Evolutionary conservation across 2,888 invertebrate species (phyloP), one percentile per base, ranked within the genome.

Genomic region (Ferrisia virgata): DNA sequence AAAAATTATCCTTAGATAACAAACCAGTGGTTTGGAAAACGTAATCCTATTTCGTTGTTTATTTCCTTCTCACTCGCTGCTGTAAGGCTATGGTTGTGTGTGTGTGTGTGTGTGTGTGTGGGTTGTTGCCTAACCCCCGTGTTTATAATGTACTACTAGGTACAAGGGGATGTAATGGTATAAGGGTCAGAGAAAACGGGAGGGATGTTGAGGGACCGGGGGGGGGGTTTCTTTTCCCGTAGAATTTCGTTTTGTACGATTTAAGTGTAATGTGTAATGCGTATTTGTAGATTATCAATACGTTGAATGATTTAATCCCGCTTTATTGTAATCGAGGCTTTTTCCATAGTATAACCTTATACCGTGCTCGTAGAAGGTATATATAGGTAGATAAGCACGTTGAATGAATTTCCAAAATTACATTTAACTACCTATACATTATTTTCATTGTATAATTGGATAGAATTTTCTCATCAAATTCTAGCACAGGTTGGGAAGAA

Each of bases 11-110:
- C 72, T 83, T 28, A 28, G 39, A 64, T 72, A 83, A 72, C 83
- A 76, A 83, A 39, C 43, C 83, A 83, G 83, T 83, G 83, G 83
- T 83, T 83, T 83, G 83, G 83, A 83, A 83, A 83, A 83, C 83
- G 83, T 83, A 83, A 83, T 83, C 83, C 83, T 83, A 76, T 83
- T 83, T 83, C 43, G 40, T 2, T 69, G 31, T 82, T 82, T 82
- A 82, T 69, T 82, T 64, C 81, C 81, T 53, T 53, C 53, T 18
- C 22, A 2, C 22, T n/a, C n/a, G n/a, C n/a, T n/a, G n/a, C n/a
- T n/a, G n/a, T n/a, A n/a, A n/a, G n/a, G n/a, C n/a, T n/a, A n/a
- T n/a, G n/a, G n/a, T n/a, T n/a, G n/a, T n/a, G n/a, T n/a, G n/a
- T n/a, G n/a, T n/a, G n/a, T n/a, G n/a, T n/a, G n/a, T n/a, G n/a